Conservation (phyloP, 2,888 invertebrate genomes). For the Oxystoma pomonae region DNA sequence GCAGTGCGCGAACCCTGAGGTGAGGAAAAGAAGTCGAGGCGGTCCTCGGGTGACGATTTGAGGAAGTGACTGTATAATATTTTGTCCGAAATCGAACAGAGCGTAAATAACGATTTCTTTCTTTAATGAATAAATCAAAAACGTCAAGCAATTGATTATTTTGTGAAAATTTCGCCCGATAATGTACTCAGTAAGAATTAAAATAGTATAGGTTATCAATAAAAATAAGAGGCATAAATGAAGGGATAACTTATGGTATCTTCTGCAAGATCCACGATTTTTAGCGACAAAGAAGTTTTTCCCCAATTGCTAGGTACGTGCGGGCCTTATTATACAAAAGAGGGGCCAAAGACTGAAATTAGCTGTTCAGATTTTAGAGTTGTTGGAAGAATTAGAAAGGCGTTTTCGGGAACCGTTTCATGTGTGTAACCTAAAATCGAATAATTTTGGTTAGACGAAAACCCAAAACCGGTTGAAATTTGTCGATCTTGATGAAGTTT, state of each 20-base stretch:
- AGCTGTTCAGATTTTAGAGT: slow-evolving; percentile 58
- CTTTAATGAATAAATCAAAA: slow-evolving; percentile 27
- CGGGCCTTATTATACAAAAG: slow-evolving; percentile 61
- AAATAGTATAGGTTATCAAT: too few relatives aligned
- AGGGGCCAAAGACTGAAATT: slow-evolving; percentile 57
- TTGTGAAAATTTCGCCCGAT: too few relatives aligned
- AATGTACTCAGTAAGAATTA: too few relatives aligned
- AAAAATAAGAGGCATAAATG: too few relatives aligned
- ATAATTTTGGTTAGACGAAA: slow-evolving; percentile 58
- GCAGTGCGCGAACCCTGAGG: slow-evolving; percentile 56
- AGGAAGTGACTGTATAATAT: slow-evolving; percentile 53
- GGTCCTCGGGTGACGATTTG: slow-evolving; percentile 48
- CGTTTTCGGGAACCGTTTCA: slow-evolving; percentile 58
- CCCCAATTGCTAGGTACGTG: slow-evolving; percentile 59
- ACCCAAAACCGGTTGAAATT: slow-evolving; percentile 55
- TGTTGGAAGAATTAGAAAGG: slow-evolving; percentile 56
- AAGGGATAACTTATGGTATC: too few relatives aligned
- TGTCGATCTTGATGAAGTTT: slow-evolving; percentile 60
- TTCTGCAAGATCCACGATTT: slow-evolving; percentile 57
- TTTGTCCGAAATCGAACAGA: slow-evolving; percentile 50
- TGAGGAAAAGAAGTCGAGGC: slow-evolving; percentile 51
- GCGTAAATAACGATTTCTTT: slow-evolving; percentile 40
- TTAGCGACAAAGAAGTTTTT: slow-evolving; percentile 58
- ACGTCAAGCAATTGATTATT: too few relatives aligned
- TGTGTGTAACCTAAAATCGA: slow-evolving; percentile 65